Percentiles rank a stretch among this genome's conserved stretches.
Evolutionary conservation across 2,888 invertebrate species (phyloP).

Genomic region (Dascillus cervinus): DNA sequence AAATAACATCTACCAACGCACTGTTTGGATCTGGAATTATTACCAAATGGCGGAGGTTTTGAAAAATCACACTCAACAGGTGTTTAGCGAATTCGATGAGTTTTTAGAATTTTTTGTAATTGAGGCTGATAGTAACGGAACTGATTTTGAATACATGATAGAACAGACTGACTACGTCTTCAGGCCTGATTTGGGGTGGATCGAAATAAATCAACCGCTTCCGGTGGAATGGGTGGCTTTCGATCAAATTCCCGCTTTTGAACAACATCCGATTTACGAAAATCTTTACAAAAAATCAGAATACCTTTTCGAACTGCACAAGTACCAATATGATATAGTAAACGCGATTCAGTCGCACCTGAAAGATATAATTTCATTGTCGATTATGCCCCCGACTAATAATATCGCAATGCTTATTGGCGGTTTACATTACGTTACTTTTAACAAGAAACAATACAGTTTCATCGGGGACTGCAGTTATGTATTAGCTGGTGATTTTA

Average conservation of each 20-base stretch:
- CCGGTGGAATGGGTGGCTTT: slow-evolving; percentile 53
- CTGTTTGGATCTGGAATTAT: slow-evolving; percentile 42
- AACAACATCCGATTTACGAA: slow-evolving; percentile 48
- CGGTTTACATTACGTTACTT: slow-evolving; percentile 50
- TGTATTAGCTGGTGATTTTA: slow-evolving; percentile 53
- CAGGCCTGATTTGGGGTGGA: slow-evolving; percentile 44
- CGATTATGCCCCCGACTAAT: slow-evolving; percentile 29
- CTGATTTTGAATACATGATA: slow-evolving; percentile 18
- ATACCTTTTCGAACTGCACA: slow-evolving; percentile 42
- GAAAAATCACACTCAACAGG: slow-evolving; percentile 37
- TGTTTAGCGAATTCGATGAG: slow-evolving; percentile 42
- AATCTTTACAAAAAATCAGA: slow-evolving; percentile 39
- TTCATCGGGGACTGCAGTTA: slow-evolving; percentile 53
- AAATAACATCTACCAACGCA: slow-evolving; percentile 37
- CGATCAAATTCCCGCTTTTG: slow-evolving; percentile 48
- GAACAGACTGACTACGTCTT: slow-evolving; percentile 48
- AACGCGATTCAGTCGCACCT: too few relatives aligned
- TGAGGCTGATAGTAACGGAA: slow-evolving; percentile 13
- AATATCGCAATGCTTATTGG: slow-evolving; percentile 52
- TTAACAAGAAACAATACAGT: slow-evolving; percentile 50
- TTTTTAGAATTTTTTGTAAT: slow-evolving; percentile 31
- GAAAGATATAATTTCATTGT: too few relatives aligned
- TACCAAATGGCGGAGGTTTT: slow-evolving; percentile 42
- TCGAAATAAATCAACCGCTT: slow-evolving; percentile 49
- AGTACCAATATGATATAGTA: slow-evolving; percentile 10